A percentile compares a stretch with the other conserved stretches of the same genome.
Evolutionary conservation across 2,113 vertebrate genomes (phyloP).

Genomic region (Megalops atlanticus): DNA sequence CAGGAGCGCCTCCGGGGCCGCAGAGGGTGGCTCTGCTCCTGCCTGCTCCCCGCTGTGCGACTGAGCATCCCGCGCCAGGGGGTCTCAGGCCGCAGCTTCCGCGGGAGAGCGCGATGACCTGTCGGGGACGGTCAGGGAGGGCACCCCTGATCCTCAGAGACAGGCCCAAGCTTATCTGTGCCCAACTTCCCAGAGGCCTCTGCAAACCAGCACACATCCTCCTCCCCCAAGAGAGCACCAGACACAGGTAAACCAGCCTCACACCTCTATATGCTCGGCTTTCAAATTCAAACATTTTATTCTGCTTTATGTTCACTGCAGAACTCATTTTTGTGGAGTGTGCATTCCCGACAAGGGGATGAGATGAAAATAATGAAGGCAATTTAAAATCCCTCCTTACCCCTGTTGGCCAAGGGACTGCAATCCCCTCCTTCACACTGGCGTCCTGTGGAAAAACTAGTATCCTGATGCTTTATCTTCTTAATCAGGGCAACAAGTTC

Average conservation of each 20-base stretch:
- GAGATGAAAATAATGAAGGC: not conserved
- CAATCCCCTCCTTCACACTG: not conserved
- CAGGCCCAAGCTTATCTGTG: not conserved
- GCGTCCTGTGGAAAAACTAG: not conserved
- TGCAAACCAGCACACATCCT: not conserved
- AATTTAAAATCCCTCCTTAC: not conserved
- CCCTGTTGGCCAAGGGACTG: not conserved
- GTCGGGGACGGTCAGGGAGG: not conserved
- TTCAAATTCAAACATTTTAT: not conserved
- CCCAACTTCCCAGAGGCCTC: not conserved
- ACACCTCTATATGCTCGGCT: not conserved
- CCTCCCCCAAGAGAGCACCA: not conserved
- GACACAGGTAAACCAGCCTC: not conserved
- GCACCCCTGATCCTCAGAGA: not conserved
- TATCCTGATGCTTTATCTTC: no score
- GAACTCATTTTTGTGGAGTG: not conserved
- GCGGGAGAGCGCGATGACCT: not conserved
- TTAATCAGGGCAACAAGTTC: not conserved
- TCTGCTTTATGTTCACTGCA: not conserved
- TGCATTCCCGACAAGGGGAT: not conserved
- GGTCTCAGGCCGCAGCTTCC: not conserved
- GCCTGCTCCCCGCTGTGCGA: not conserved
- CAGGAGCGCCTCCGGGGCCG: not conserved
- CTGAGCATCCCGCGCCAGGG: not conserved
- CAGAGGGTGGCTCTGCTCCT: not conserved